Evolutionary conservation across 2,888 invertebrate species (phyloP), one percentile per base, ranked within the genome.

Genomic region (Drosophila conformis): DNA sequence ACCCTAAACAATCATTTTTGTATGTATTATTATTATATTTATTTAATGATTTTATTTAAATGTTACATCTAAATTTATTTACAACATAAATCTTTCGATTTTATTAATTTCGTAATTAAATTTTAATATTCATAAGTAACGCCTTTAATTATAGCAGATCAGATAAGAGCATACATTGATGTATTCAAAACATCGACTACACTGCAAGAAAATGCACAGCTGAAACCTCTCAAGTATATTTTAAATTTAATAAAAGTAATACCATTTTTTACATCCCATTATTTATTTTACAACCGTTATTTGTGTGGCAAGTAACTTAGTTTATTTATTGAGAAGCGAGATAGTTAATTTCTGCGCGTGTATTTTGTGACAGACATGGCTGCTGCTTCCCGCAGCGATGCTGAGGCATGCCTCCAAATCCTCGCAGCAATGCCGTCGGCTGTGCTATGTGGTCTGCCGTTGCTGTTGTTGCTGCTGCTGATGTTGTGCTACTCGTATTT

Each of bases 401-500:
- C 63, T 54, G 49, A 18, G 62, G 70, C 76, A 58, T 42, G 33
- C 57, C 48, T 15, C 57, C 42, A 18, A 38, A 35, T 36, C 35
- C 35, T 31, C 35, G n/a, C 31, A 31, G 71, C 61, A 36, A 42
- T 52, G 72, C 68, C 60, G 60, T 42, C 67, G 70, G 54, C 54
- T 57, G 8, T 66, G 58, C 27, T 35, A 18, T 25, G 33, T 21
- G 31, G 29, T 40, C 21, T 27, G 48, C 36, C 54, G 71, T 40
- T 63, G 40, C 48, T 36, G 15, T 18, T 51, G 51, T 33, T 38
- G 46, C 21, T 60, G 56, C 21, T 61, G 31, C 29, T 74, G 53
- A 15, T 54, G 46, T 33, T 63, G 51, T n/a, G 33, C 38, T 67
- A 60, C 64, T 72, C 56, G 71, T 80, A 73, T 87, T 85, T 87